phyloP scores from a whole-genome alignment of 92 coral and sea anemone genomes.

The Siderastrea radians region DNA sequence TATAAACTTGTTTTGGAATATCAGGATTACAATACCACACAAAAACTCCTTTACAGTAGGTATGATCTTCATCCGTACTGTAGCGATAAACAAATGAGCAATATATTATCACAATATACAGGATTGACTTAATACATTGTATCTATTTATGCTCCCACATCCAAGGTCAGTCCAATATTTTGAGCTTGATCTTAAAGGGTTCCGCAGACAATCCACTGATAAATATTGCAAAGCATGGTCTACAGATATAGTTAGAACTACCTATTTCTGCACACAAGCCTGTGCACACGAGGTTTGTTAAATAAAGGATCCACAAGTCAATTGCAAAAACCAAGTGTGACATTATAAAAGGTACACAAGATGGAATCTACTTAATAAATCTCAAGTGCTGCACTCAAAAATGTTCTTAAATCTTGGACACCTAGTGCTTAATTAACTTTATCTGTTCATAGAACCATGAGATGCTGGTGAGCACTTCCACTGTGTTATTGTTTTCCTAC shows the following conservation, averaged over 20 bases:
- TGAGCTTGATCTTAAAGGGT: neutral
- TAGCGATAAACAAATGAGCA: neutral
- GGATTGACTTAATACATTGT: no score
- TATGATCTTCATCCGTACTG: no score
- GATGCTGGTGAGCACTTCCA: neutral
- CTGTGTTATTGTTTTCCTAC: neutral
- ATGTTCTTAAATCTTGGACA: neutral
- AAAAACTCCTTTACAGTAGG: no score
- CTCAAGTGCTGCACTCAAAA: neutral
- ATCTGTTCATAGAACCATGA: neutral
- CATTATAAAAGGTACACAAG: neutral
- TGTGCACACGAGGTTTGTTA: neutral
- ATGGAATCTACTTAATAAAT: neutral
- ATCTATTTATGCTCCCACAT: neutral
- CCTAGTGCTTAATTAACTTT: neutral
- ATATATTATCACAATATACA: neutral
- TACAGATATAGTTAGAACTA: neutral
- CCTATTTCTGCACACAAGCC: neutral
- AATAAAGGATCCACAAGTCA: neutral
- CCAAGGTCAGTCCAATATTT: neutral
- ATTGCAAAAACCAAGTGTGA: neutral
- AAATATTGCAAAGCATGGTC: neutral
- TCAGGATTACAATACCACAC: no score
- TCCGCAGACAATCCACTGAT: slow-evolving; percentile 5
- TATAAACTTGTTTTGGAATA: no score